Conservation (phyloP, 92 coral and sea anemone genomes). For the Epizoanthus rinbou region DNA sequence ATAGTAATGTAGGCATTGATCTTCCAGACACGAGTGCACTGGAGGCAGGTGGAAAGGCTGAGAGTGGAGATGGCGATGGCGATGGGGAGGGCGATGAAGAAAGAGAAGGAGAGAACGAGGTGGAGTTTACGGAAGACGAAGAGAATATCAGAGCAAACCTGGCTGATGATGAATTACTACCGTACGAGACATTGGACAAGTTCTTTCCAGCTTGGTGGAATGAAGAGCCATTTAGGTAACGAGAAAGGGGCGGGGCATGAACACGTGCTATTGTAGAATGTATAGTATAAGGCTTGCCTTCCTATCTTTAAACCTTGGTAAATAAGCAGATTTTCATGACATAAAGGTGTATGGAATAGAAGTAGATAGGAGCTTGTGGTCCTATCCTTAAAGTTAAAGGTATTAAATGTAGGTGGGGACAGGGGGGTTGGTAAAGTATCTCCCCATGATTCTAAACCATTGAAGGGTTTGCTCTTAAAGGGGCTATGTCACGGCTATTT, state of each 20-base stretch:
- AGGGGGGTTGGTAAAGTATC: not conserved
- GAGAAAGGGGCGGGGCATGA: not conserved
- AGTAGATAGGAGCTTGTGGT: too few species aligned
- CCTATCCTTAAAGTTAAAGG: too few species aligned
- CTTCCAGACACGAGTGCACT: conserved; percentile 32
- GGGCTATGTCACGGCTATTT: too few species aligned
- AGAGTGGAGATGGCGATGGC: conserved; percentile 48
- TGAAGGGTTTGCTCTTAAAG: too few species aligned
- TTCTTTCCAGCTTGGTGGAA: conserved; percentile 94
- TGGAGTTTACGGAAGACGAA: conserved; percentile 89
- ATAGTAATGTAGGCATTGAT: too few species aligned
- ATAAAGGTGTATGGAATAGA: not conserved
- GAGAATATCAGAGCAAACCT: conserved; percentile 84
- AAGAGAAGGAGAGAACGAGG: conserved; percentile 71
- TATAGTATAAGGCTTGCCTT: not conserved
- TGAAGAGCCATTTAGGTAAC: conserved; percentile 93
- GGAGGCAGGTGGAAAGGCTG: conserved; percentile 38
- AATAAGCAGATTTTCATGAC: not conserved
- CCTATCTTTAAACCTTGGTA: not conserved
- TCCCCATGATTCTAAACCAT: not conserved
- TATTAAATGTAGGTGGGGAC: not conserved
- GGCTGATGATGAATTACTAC: conserved; percentile 83
- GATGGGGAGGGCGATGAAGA: conserved; percentile 42
- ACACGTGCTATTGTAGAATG: not conserved
- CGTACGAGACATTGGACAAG: conserved; percentile 81